These are phyloP conservation scores for Sesamia inferens DNA, from an alignment of 2,888 invertebrate species.

Conservation along the genomic window DNA sequence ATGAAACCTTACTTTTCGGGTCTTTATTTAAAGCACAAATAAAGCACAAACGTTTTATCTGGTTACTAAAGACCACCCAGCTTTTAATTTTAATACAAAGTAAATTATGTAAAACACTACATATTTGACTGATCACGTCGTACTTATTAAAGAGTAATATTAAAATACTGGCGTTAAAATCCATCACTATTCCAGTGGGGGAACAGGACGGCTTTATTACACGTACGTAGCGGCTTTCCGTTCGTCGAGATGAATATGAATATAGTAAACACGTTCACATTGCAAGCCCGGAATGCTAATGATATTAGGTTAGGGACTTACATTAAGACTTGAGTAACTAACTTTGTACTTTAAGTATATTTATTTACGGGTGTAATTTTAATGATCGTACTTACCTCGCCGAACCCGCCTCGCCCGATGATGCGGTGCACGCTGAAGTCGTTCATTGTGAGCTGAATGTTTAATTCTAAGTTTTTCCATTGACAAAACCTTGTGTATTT, in stretches of 20 bases:
- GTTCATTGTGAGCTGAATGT: slow-evolving; percentile 99
- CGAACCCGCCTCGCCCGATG: slow-evolving; percentile 99
- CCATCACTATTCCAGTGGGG: slow-evolving; percentile 69
- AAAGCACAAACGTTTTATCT: neutral
- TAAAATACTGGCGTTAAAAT: slow-evolving; percentile 58
- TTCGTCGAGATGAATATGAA: slow-evolving; percentile 72
- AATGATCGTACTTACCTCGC: slow-evolving; percentile 91
- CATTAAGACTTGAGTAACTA: slow-evolving; percentile 56
- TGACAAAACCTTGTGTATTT: slow-evolving; percentile 99
- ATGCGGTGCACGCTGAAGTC: slow-evolving; percentile 99
- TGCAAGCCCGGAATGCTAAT: slow-evolving; percentile 68
- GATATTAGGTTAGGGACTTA: slow-evolving; percentile 63
- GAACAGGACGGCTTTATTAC: slow-evolving; percentile 68
- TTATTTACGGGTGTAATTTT: slow-evolving; percentile 45
- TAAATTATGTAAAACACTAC: slow-evolving; percentile 30
- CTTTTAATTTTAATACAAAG: slow-evolving; percentile 21
- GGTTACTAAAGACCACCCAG: slow-evolving; percentile 2
- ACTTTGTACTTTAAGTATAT: slow-evolving; percentile 55
- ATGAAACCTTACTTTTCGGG: neutral
- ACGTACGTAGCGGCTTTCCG: slow-evolving; percentile 70
- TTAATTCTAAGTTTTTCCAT: slow-evolving; percentile 99
- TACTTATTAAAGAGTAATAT: slow-evolving; percentile 45
- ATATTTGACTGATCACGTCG: slow-evolving; percentile 44
- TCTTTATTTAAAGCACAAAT: neutral
- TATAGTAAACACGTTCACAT: slow-evolving; percentile 66